Evolutionary conservation across 2,113 vertebrate genomes (phyloP), one percentile per base, ranked within the genome.

Genomic region (Anseranas semipalmata): DNA sequence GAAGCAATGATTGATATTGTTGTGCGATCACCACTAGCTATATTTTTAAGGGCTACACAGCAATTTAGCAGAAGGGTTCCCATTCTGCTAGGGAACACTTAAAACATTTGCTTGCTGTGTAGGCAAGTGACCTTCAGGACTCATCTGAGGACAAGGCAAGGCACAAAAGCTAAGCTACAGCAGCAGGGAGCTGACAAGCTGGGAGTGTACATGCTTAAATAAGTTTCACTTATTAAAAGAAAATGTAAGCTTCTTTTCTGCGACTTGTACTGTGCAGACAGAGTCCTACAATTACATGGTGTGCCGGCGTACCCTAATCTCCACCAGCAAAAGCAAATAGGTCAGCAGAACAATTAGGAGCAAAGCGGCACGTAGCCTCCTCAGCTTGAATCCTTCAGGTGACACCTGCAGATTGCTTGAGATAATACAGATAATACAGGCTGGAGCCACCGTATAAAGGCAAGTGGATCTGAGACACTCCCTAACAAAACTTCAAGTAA

Each of bases 161-260:
- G 27, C 72, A 86, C 30, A 83, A 85, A 74, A 84, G 15, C 72
- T 67, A 66, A 90, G 56, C 35, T 62, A 73, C 68, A 71, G 83
- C 93, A 92, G 65, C 68, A 58, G 88, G 86, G 70, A 87, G 73
- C 83, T 92, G 88, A 84, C 85, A 92, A 89, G 52, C 35, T 0
- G 0, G 39, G 55, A 39, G 48, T 18, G 30, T 12, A 80, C 52
- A 45, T 6, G 14, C 32, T 87, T 92, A 72, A 95, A 95, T 30
- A 86, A 93, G 72, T 71, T 59, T 77, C 56, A 75, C 33, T 81
- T 60, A 84, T 30, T 93, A 85, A 53, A 90, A 88, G 15, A 74
- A 72, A 81, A 68, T 35, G 56, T 90, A 93, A 94, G 63, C 79
- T 90, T 21, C 48, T 94, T 92, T 92, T 45, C 73, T 72, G 56